Evolutionary conservation across 2,797 vertebrate genomes (phyloP).

Genomic region (Scolopax bukidnonensis): DNA sequence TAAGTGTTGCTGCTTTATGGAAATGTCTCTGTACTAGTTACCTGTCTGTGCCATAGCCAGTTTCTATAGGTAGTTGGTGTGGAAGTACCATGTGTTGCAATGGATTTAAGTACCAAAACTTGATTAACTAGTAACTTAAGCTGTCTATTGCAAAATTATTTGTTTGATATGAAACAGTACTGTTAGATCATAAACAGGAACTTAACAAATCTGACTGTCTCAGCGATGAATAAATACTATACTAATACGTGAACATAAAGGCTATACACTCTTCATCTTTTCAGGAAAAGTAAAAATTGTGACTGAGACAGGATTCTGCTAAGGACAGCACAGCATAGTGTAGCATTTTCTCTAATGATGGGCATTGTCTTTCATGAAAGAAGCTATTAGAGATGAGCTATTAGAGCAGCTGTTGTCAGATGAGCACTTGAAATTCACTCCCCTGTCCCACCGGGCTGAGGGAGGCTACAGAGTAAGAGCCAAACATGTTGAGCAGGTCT

Average conservation of each 20-base stretch:
- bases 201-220: background rate
- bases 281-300: background rate
- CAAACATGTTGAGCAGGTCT: background rate
- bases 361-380: background rate
- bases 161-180: background rate
- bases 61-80: background rate
- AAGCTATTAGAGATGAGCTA: background rate
- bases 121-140: background rate
- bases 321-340: background rate
- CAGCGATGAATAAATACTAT: background rate
- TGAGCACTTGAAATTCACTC: background rate
- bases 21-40: background rate
- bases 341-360: background rate
- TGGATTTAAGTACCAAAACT: background rate
- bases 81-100: background rate
- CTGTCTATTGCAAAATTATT: background rate
- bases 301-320: background rate
- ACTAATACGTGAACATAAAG: background rate
- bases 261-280: background rate
- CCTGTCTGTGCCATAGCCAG: background rate
- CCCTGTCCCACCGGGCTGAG: background rate
- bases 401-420: background rate
- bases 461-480: background rate
- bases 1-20: background rate
- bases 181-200: background rate